Evolutionary conservation across 2,888 invertebrate species (phyloP), one percentile per base, ranked within the genome.

Genomic region (Teleogryllus oceanicus): DNA sequence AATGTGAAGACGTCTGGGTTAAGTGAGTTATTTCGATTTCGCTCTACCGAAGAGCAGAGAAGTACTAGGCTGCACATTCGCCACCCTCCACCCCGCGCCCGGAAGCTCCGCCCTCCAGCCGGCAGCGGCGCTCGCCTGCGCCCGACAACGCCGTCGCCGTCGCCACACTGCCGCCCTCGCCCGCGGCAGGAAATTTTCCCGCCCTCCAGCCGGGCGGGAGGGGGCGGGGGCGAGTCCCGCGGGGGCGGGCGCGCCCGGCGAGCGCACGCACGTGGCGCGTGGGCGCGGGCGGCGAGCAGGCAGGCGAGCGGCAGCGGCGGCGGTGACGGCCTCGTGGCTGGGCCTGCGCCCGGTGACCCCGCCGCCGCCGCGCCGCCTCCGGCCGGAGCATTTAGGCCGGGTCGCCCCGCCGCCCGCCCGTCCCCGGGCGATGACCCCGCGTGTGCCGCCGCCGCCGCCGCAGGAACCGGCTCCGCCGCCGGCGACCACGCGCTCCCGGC

Each of bases 241-340:
- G 62, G 62, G 13, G 62, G 62, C 62, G 62, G 62, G 62, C 16
- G 62, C 16, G 16, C 62, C 16, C 13, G 62, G 11, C 13, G 62
- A 62, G 62, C n/a, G n/a, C 62, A 62, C n/a, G 62, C 62, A 62
- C 62, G 62, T 62, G 62, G 16, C 62, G 62, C 62, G 62, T 62
- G 62, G 62, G 62, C 62, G 62, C 16, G 13, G 62, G 62, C 62
- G 62, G 62, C n/a, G 62, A 4, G 4, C 62, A 80, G 79, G 83
- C 84, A 80, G 79, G 83, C 84, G 85, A 83, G 83, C 84, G 85
- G 85, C 85, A 85, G 85, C 84, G 84, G 83, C 84, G 84, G 83
- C 16, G 16, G 16, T 18, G 62, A 62, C 62, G 16, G n/a, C 37
- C 37, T 37, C 37, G 37, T 37, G 37, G 37, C 37, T 37, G 37